These are phyloP conservation scores for Salvelinus sp. DNA, from an alignment of 2,113 vertebrate species.

Conservation along the genomic window DNA sequence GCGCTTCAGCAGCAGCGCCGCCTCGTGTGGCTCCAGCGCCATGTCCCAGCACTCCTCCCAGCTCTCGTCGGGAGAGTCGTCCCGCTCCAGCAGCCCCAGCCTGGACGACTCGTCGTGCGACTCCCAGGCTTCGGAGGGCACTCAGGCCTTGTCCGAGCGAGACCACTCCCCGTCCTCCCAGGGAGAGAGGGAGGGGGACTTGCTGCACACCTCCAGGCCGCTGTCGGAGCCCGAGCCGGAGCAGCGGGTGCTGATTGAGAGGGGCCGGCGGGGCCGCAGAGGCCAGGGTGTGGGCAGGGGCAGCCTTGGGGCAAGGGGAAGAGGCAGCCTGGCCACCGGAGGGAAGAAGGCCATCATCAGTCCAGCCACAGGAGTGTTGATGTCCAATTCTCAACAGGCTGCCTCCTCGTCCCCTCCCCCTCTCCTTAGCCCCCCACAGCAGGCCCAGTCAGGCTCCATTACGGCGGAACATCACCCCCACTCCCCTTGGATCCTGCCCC, in stretches of 20 bases:
- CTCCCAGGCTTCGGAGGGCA: constrained; percentile 93
- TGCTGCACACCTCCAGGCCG: constrained; percentile 76
- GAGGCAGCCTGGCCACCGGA: constrained; percentile 74
- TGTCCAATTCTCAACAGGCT: constrained; percentile 82
- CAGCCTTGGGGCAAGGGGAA: constrained; percentile 65
- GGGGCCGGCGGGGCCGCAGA: constrained; percentile 79
- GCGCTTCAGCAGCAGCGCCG: constrained; percentile 85
- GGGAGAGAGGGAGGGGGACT: constrained; percentile 66
- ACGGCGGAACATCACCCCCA: constrained; percentile 81
- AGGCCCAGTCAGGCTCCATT: constrained; percentile 71
- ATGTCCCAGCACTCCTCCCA: constrained; percentile 96
- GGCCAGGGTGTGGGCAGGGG: constrained; percentile 68
- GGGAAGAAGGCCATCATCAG: constrained; percentile 80
- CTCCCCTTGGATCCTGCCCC: constrained; percentile 91
- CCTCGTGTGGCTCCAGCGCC: constrained; percentile 93
- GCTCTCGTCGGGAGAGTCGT: constrained; percentile 94
- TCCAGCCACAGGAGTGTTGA: constrained; percentile 78
- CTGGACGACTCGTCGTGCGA: constrained; percentile 93
- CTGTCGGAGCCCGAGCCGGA: constrained; percentile 74
- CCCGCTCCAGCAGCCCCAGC: constrained; percentile 93
- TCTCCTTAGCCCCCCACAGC: constrained; percentile 84
- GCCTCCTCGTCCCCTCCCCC: constrained; percentile 88
- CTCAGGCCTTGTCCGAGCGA: constrained; percentile 83
- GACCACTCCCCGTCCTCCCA: constrained; percentile 69
- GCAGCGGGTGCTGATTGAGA: constrained; percentile 55